Base-by-base conservation (phyloP, 2,113 vertebrate species). In the Romanogobio albipinnatus region DNA sequence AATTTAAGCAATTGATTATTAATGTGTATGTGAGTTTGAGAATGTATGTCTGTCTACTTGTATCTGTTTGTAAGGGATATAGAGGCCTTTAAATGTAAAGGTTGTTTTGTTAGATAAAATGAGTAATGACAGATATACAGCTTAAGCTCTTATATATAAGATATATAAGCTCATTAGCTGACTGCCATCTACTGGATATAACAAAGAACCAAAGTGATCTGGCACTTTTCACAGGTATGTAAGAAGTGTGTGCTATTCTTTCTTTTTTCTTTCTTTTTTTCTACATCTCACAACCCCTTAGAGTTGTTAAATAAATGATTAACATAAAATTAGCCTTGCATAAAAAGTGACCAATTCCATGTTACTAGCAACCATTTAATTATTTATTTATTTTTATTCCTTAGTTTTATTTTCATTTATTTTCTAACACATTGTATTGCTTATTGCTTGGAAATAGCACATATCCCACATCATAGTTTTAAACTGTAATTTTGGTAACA, bases 151-250 rank as follows among this genome's bases (percentile, higher is more conserved):
- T n/a, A n/a, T n/a, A n/a, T n/a, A n/a, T n/a, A n/a, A n/a, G n/a
- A n/a, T n/a, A n/a, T n/a, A n/a, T n/a, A n/a, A n/a, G n/a, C n/a
- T 43, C 10, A 36, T 79, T 58, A 26, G n/a, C 11, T 79, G 58
- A 79, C 58, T 79, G 77, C 36, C 77, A 79, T 80, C 77, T 80
- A 80, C 36, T 62, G 77, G 77, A 80, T n/a, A 80, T 43, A 10
- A 58, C 56, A 58, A 77, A 68, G 15, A 68, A 68, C 15, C 15
- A 17, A 53, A 19, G 51, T 53, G 51, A 17, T 17, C 15, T 17
- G 51, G 51, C 51, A 53, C 15, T 53, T 53, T 53, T 17, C 15
- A 53, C 15, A 53, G 15, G 1, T 19, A 53, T 17, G 51, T 1
- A 53, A 53, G 17, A 15, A 17, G 5, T 53, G 6, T 51, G 13